Percentiles rank a stretch among this genome's conserved stretches.
Conservation (phyloP, 2,113 vertebrate species). For the Perognathus longimembris region DNA sequence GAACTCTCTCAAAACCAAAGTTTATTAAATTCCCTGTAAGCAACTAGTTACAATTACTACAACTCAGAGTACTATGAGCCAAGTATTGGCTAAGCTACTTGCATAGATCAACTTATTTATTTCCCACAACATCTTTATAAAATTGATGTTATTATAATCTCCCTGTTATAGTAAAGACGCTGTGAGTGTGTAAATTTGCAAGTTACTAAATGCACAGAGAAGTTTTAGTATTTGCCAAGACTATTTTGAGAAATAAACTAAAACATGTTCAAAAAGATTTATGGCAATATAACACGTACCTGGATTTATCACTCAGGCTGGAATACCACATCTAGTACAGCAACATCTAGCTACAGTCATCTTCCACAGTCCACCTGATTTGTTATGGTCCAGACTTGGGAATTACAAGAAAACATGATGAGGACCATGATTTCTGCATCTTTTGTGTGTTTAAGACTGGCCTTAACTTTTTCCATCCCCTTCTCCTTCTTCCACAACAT, state of each 20-base stretch:
- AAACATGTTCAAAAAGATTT: no score
- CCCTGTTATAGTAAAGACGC: constrained; percentile 21
- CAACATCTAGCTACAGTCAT: no score
- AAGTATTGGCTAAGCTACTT: neutral
- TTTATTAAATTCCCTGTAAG: neutral
- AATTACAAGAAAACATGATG: no score
- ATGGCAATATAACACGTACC: no score
- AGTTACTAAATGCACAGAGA: neutral
- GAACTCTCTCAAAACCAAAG: constrained; percentile 24
- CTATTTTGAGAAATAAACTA: no score
- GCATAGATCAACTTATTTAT: constrained; percentile 21
- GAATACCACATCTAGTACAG: no score
- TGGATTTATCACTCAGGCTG: no score
- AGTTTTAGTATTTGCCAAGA: no score
- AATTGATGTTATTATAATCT: neutral
- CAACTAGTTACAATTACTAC: neutral
- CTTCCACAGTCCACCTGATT: neutral
- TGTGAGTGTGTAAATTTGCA: neutral
- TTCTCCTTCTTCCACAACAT: neutral
- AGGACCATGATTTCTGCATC: no score
- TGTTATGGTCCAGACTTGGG: neutral
- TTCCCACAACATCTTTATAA: neutral
- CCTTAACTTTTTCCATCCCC: neutral
- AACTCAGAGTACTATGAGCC: neutral
- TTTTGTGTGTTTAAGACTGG: neutral